phyloP scores from a whole-genome alignment of 92 coral and sea anemone species.

The Parazoanthus swiftii region DNA sequence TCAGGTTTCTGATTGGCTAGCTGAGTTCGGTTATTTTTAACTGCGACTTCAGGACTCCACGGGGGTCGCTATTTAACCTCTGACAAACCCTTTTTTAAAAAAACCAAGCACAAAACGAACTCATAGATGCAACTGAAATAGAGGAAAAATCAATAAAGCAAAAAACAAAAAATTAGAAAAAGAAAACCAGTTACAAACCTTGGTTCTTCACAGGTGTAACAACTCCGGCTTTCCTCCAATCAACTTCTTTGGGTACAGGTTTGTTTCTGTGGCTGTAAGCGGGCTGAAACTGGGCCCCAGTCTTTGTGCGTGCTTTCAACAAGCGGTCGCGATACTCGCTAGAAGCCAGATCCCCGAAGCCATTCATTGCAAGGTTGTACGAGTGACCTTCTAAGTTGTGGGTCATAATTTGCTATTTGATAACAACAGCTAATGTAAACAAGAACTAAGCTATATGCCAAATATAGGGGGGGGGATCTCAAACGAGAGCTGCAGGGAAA shows the following conservation, averaged over 20 bases:
- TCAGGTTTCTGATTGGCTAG: no score
- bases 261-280: not conserved
- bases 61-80: no score
- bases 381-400: slow-evolving; percentile 69
- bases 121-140: no score
- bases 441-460: no score
- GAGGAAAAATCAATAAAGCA: not conserved
- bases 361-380: slow-evolving; percentile 73
- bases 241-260: slow-evolving; percentile 53
- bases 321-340: slow-evolving; percentile 64
- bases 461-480: no score
- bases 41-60: no score
- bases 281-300: slow-evolving; percentile 26
- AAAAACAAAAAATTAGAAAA: not conserved
- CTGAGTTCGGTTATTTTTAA: no score
- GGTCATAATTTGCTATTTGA: slow-evolving; percentile 50
- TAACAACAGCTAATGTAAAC: no score
- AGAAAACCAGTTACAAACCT: slow-evolving; percentile 49
- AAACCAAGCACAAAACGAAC: no score
- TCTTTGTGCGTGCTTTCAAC: slow-evolving; percentile 49
- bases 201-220: slow-evolving; percentile 94
- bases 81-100: no score
- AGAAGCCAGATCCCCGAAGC: slow-evolving; percentile 77
- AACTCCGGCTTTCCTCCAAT: slow-evolving; percentile 87
- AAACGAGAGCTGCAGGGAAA: no score